Conservation (phyloP, 2,888 invertebrate species). For the Hydriomena furcata region DNA sequence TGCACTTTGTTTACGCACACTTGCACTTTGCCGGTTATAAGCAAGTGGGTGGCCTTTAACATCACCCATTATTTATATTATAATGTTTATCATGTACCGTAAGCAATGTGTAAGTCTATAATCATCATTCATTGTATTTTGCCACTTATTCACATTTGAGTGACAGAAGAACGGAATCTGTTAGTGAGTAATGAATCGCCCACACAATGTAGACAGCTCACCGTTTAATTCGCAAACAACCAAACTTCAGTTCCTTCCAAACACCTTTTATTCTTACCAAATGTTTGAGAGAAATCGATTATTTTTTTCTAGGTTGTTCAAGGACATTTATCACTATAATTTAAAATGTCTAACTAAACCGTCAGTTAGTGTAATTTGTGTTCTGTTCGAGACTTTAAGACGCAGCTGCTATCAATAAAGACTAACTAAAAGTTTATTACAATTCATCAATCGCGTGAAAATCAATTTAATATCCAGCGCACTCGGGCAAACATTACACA, state of each 20-base stretch:
- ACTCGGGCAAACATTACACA: conserved; percentile 61
- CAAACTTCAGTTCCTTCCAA: conserved; percentile 8
- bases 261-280: conserved; percentile 15
- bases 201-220: conserved; percentile 14
- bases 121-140: not conserved
- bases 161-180: conserved; percentile 11
- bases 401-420: conserved; percentile 42
- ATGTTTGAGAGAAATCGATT: conserved; percentile 31
- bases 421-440: conserved; percentile 55
- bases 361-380: conserved; percentile 45
- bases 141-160: not conserved
- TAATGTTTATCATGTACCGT: conserved; percentile 3
- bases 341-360: conserved; percentile 42
- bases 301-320: conserved; percentile 24
- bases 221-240: conserved; percentile 18
- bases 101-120: not conserved
- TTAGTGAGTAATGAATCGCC: conserved; percentile 19
- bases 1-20: conserved; percentile 62
- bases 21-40: conserved; percentile 53
- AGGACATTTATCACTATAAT: conserved; percentile 37
- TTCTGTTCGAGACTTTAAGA: conserved; percentile 45
- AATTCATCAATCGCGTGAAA: conserved; percentile 50
- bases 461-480: conserved; percentile 54
- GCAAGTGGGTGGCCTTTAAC: conserved; percentile 37
- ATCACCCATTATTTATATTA: conserved; percentile 4